Percentiles rank a stretch among this genome's conserved stretches.
These are phyloP conservation scores for Schrankia costaestrigalis DNA, from an alignment of 2,888 invertebrate genomes.

Conservation along the genomic window DNA sequence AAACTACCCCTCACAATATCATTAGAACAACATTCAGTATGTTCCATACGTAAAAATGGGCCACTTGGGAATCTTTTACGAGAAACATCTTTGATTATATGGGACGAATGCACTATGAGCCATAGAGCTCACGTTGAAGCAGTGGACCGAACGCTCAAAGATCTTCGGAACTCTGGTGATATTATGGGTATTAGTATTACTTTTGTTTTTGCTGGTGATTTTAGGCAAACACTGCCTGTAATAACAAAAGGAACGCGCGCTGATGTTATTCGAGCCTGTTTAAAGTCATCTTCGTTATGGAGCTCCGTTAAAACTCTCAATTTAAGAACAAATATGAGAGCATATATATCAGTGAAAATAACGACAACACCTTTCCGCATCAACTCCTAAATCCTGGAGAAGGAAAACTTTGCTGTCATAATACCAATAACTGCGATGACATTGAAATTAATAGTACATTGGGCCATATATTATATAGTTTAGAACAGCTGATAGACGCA, in stretches of 20 bases:
- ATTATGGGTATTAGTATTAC: no score
- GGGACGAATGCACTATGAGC: constrained; percentile 28
- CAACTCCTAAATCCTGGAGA: no score
- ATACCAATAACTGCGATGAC: no score
- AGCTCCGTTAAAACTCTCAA: constrained; percentile 10
- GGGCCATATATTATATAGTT: no score
- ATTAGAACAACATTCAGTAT: constrained; percentile 21
- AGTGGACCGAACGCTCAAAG: constrained; percentile 12
- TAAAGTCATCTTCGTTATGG: constrained; percentile 20
- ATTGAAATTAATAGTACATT: no score
- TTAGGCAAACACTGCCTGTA: constrained; percentile 2
- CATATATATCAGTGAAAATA: no score
- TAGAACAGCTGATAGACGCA: no score
- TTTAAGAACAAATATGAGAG: constrained; percentile 19
- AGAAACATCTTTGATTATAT: constrained; percentile 22
- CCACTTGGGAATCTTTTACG: constrained; percentile 38
- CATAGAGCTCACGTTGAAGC: constrained; percentile 20
- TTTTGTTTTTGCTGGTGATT: constrained; percentile 19
- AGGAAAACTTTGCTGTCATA: no score
- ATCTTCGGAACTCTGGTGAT: constrained; percentile 13
- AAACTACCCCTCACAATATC: constrained; percentile 19
- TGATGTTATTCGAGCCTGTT: constrained; percentile 9
- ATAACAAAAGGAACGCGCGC: not conserved
- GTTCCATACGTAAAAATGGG: constrained; percentile 30
- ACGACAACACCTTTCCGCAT: no score